Evolutionary conservation across 2,797 vertebrate genomes (phyloP).

Genomic region (Intellagama lesueurii): DNA sequence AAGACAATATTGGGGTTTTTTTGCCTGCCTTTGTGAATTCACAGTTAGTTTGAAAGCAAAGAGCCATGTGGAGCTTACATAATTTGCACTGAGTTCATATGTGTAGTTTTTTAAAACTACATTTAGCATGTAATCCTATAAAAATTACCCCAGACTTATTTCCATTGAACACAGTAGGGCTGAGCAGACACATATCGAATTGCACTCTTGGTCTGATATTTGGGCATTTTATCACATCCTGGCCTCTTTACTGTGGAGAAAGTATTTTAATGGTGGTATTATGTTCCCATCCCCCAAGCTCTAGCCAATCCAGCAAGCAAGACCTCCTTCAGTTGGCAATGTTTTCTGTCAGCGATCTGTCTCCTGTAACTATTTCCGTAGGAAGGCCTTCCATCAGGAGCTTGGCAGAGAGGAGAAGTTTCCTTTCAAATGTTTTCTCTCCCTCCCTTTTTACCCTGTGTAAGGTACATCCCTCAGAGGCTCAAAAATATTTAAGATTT

Average conservation of each 20-base stretch:
- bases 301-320: conserved; percentile 44
- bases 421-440: conserved; percentile 73
- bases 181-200: not conserved
- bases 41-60: conserved; percentile 16
- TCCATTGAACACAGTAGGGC: not conserved
- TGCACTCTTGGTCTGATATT: fast-evolving
- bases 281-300: conserved; percentile 46
- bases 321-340: conserved; percentile 72
- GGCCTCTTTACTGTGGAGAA: not conserved
- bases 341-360: conserved; percentile 65
- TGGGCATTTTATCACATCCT: not conserved
- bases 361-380: conserved; percentile 77
- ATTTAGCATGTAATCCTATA: not conserved
- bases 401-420: conserved; percentile 76
- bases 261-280: conserved; percentile 34
- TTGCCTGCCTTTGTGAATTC: conserved; percentile 14
- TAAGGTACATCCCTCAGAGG: conserved; percentile 71
- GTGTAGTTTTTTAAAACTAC: not conserved
- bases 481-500: conserved; percentile 50
- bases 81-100: fast-evolving
- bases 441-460: conserved; percentile 43
- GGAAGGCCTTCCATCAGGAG: conserved; percentile 78
- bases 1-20: conserved; percentile 19
- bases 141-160: not conserved
- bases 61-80: not conserved